Evolutionary conservation across 2,113 vertebrate species (phyloP).

Genomic region (Tauraco erythrolophus): DNA sequence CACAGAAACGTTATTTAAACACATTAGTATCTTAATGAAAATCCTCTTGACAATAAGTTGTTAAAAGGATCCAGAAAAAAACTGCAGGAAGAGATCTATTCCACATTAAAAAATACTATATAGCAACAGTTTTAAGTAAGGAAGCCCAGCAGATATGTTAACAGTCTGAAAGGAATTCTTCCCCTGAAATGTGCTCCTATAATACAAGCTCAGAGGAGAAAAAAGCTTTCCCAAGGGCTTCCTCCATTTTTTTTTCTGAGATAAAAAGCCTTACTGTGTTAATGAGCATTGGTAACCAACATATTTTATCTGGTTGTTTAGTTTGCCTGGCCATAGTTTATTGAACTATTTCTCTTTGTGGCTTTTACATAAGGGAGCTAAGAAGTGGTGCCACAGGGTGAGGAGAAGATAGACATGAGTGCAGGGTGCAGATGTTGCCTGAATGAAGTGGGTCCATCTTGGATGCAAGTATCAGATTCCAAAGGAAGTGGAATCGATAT

Average conservation of each 20-base stretch:
- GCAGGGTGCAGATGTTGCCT: background rate
- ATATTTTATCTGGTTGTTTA: background rate
- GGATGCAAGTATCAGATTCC: background rate
- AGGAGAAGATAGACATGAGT: background rate
- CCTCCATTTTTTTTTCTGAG: background rate
- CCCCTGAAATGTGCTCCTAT: background rate
- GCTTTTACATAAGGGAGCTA: background rate
- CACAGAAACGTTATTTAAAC: background rate
- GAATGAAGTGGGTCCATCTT: background rate
- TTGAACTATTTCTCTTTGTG: background rate
- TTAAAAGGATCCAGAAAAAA: background rate
- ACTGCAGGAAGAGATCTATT: background rate
- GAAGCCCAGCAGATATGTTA: background rate
- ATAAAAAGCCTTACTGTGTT: background rate
- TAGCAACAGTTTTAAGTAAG: background rate
- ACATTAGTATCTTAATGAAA: background rate
- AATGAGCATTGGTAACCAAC: background rate
- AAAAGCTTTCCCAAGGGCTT: background rate
- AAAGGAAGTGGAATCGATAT: background rate
- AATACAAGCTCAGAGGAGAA: background rate
- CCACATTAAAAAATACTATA: background rate
- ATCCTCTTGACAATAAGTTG: background rate
- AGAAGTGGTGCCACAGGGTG: background rate
- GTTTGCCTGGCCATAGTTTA: background rate
- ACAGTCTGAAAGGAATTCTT: background rate